A percentile compares a stretch with the other conserved stretches of the same genome.
Conservation (phyloP, 2,888 invertebrate genomes). For the Drosophila leonis region DNA sequence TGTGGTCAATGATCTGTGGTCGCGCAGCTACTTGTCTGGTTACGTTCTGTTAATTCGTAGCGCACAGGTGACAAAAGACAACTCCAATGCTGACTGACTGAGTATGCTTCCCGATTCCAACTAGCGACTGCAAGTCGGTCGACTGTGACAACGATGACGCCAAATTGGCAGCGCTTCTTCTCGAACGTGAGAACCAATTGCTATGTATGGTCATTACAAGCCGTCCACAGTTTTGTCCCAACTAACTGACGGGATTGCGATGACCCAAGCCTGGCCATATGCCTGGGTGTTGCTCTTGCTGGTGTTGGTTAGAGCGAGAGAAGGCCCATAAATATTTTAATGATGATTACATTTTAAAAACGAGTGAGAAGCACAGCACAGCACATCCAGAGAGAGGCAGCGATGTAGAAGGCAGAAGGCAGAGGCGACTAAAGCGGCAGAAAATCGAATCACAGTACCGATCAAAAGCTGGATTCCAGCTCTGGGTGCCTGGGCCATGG, state of each 20-base stretch:
- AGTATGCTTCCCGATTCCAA: conserved; percentile 23
- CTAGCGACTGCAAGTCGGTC: conserved; percentile 44
- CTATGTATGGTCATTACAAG: conserved; percentile 80
- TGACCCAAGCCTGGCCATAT: conserved; percentile 17
- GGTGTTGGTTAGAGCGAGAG: conserved; percentile 66
- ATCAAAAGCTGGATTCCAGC: conserved; percentile 34
- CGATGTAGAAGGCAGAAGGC: not conserved
- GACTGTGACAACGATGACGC: conserved; percentile 74
- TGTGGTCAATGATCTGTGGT: conserved; percentile 33
- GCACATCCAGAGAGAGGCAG: not conserved
- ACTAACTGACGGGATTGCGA: conserved; percentile 50
- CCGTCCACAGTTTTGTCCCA: conserved; percentile 62
- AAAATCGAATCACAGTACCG: conserved; percentile 64
- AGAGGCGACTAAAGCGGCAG: conserved; percentile 5
- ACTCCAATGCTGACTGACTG: conserved; percentile 22
- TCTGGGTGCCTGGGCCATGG: conserved; percentile 13
- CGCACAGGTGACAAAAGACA: conserved; percentile 48
- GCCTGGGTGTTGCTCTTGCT: conserved; percentile 11
- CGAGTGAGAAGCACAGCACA: conserved; percentile 32
- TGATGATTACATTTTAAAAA: conserved; percentile 81
- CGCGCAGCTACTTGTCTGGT: conserved; percentile 13
- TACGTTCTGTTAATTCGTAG: conserved; percentile 12
- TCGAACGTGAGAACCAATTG: conserved; percentile 79
- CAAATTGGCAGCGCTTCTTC: conserved; percentile 75
- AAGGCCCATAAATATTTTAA: conserved; percentile 77